Conservation (phyloP, 2,797 vertebrate species). For the Helostoma temminkii region DNA sequence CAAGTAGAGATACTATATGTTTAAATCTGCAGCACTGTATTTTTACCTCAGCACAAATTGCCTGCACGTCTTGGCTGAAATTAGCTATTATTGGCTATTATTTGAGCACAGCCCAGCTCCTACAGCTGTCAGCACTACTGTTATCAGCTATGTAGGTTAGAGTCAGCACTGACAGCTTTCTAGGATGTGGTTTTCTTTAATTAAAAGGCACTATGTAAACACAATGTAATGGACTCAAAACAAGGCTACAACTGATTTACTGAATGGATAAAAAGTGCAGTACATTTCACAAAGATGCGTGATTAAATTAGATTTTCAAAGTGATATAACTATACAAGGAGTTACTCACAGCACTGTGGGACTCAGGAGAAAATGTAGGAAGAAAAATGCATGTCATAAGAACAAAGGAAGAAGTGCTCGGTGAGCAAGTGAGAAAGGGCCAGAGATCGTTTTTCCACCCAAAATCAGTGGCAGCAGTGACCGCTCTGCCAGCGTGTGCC, state of each 20-base stretch:
- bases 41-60: neutral
- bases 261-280: neutral
- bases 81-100: neutral
- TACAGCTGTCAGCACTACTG: neutral
- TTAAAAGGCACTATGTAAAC: neutral
- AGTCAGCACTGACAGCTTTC: neutral
- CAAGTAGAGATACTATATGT: no score
- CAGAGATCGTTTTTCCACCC: conserved; percentile 55
- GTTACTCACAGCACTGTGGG: neutral
- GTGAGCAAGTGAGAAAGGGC: conserved; percentile 37
- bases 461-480: conserved; percentile 64
- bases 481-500: conserved; percentile 74
- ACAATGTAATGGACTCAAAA: neutral
- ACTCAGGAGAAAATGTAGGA: conserved; percentile 8
- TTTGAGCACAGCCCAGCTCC: neutral
- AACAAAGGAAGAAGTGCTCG: conserved; percentile 44
- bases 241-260: neutral
- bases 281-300: neutral
- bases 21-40: no score
- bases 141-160: neutral
- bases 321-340: neutral
- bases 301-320: neutral
- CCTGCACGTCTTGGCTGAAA: neutral
- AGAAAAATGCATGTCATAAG: conserved; percentile 28
- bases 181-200: neutral